Evolutionary conservation across 1,140 invertebrate genomes (phyloP).

Genomic region (Papilio polyxenes): DNA sequence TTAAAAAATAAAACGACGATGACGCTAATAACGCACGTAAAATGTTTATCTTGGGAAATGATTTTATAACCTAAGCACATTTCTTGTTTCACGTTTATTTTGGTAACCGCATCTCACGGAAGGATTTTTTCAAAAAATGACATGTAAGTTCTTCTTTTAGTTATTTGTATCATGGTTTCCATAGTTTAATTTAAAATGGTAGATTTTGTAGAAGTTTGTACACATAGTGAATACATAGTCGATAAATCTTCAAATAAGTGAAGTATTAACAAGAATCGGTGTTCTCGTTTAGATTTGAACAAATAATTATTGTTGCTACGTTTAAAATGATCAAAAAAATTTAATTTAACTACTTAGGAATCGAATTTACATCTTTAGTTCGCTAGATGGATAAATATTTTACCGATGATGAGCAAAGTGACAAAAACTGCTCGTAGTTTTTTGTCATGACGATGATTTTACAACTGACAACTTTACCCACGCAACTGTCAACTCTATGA

Average conservation of each 20-base stretch:
- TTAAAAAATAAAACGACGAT: not conserved
- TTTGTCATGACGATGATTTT: constrained; percentile 15
- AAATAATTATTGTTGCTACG: too few relatives aligned
- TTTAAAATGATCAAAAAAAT: too few relatives aligned
- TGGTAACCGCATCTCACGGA: not conserved
- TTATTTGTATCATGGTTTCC: too few relatives aligned
- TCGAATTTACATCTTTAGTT: not conserved
- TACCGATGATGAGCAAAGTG: not conserved
- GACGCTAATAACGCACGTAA: not conserved
- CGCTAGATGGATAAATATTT: not conserved
- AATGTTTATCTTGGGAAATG: constrained; percentile 1
- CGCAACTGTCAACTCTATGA: constrained; percentile 10
- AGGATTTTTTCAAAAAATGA: too few relatives aligned
- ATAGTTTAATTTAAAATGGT: too few relatives aligned
- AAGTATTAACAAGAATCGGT: too few relatives aligned
- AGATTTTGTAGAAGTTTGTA: too few relatives aligned
- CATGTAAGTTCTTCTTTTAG: too few relatives aligned
- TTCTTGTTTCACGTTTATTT: constrained; percentile 1
- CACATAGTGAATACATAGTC: too few relatives aligned
- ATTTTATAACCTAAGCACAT: constrained; percentile 10
- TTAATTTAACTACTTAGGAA: not conserved
- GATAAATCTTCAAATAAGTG: too few relatives aligned
- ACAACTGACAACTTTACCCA: constrained; percentile 23
- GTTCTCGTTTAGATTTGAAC: too few relatives aligned
- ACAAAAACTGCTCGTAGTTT: not conserved